phyloP scores from a whole-genome alignment of 2,888 invertebrate species.

The Fissipunctia ypsillon region DNA sequence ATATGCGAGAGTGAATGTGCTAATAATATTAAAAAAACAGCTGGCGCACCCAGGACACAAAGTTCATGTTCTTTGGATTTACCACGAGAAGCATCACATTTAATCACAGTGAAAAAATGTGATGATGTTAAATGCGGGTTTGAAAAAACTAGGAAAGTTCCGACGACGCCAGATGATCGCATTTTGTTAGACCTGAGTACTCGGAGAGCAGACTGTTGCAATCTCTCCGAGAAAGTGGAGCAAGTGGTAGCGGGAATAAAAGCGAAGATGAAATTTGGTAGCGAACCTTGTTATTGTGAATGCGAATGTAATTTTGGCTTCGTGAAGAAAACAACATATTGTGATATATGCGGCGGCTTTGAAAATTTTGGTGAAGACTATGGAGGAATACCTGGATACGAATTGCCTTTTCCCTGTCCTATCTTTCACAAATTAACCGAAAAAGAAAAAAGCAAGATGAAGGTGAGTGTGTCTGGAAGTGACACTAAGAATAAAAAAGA shows the following conservation, averaged over 20 bases:
- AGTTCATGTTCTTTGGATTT: constrained; percentile 75
- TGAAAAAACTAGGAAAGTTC: constrained; percentile 70
- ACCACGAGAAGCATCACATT: constrained; percentile 68
- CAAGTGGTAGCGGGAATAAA: constrained; percentile 75
- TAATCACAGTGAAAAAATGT: constrained; percentile 77
- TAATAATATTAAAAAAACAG: constrained; percentile 50
- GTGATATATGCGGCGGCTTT: constrained; percentile 83
- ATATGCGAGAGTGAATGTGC: constrained; percentile 72
- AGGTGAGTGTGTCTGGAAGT: constrained; percentile 77
- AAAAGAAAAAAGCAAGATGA: constrained; percentile 80
- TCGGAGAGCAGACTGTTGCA: constrained; percentile 73
- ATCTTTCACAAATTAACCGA: constrained; percentile 82
- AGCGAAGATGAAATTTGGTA: constrained; percentile 75
- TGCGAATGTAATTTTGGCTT: constrained; percentile 85
- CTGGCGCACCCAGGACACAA: constrained; percentile 55
- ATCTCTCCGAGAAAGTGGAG: constrained; percentile 73
- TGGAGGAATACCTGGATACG: constrained; percentile 60
- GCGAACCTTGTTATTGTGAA: constrained; percentile 82
- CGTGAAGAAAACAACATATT: constrained; percentile 83
- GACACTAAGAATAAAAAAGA: constrained; percentile 69
- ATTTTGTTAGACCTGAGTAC: constrained; percentile 75
- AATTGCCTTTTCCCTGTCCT: constrained; percentile 83
- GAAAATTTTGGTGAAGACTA: constrained; percentile 81
- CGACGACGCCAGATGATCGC: constrained; percentile 73
- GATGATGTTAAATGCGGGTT: constrained; percentile 73